These are phyloP conservation scores for Patella caerulea DNA, from an alignment of 2,888 invertebrate genomes.

Conservation along the genomic window DNA sequence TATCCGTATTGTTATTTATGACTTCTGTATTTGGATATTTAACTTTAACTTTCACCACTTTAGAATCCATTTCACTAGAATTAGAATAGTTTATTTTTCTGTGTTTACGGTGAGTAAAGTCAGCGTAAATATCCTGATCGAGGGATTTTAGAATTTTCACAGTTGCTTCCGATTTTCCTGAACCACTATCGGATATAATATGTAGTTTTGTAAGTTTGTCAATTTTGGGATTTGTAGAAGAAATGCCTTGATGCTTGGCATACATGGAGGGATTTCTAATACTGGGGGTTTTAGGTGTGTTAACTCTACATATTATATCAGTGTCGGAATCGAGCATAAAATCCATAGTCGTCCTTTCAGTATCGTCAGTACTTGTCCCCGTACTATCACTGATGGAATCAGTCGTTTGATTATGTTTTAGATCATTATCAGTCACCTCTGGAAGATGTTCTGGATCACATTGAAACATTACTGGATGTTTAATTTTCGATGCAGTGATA, in stretches of 20 bases:
- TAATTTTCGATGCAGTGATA: neutral
- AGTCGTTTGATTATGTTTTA: neutral
- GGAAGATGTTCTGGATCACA: neutral
- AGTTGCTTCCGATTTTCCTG: neutral
- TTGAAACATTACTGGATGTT: neutral
- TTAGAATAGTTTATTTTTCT: neutral
- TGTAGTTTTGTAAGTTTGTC: conserved; percentile 6
- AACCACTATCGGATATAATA: neutral
- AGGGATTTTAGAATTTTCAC: neutral
- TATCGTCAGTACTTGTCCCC: neutral
- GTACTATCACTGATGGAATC: neutral
- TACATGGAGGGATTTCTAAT: neutral
- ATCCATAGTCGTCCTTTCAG: neutral
- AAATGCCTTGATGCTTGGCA: neutral
- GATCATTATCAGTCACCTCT: too few relatives aligned
- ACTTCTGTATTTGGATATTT: neutral
- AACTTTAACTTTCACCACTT: neutral
- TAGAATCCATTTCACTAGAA: neutral
- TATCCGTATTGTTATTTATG: neutral
- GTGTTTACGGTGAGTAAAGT: conserved; percentile 3
- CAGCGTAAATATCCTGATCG: neutral
- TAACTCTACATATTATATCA: neutral
- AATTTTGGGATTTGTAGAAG: neutral
- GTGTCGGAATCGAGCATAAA: neutral
- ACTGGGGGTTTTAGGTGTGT: neutral